Conservation (phyloP, 2,113 vertebrate species). For the Ceratotherium simum region DNA sequence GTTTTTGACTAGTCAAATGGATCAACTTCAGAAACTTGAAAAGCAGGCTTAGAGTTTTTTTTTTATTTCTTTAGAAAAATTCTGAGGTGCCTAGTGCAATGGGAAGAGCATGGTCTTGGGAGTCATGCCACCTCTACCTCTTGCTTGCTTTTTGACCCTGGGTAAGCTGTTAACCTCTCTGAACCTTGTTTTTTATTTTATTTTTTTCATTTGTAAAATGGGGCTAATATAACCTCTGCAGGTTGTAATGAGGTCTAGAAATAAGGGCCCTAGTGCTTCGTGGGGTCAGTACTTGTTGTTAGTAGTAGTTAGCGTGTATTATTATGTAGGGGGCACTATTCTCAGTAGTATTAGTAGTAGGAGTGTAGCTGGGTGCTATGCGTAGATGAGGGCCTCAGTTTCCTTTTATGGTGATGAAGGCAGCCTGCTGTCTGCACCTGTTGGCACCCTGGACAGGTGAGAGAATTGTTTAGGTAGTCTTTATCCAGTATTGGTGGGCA, state of each 20-base stretch:
- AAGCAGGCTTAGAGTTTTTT: conserved; percentile 25
- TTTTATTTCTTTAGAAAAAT: conserved; percentile 42
- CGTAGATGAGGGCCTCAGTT: background rate
- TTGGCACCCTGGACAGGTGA: background rate
- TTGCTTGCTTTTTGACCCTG: conserved; percentile 39
- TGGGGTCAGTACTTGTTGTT: background rate
- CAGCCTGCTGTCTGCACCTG: background rate
- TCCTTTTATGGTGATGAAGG: background rate
- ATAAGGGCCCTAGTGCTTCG: background rate
- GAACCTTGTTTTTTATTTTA: conserved; percentile 12
- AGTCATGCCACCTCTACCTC: background rate
- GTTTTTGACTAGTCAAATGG: conserved; percentile 53
- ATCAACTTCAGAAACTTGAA: conserved; percentile 46
- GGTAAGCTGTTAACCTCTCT: conserved; percentile 43
- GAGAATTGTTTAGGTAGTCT: background rate
- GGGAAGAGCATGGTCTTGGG: background rate
- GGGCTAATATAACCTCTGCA: background rate
- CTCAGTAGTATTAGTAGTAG: background rate
- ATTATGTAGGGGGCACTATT: background rate
- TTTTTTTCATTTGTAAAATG: conserved; percentile 16
- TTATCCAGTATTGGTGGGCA: conserved; percentile 1
- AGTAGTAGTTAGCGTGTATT: background rate
- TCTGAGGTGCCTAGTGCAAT: background rate
- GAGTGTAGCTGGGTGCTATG: background rate
- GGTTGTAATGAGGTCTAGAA: background rate